Base-by-base conservation (phyloP, 2,888 invertebrate genomes). In the Pollenia angustigena region DNA sequence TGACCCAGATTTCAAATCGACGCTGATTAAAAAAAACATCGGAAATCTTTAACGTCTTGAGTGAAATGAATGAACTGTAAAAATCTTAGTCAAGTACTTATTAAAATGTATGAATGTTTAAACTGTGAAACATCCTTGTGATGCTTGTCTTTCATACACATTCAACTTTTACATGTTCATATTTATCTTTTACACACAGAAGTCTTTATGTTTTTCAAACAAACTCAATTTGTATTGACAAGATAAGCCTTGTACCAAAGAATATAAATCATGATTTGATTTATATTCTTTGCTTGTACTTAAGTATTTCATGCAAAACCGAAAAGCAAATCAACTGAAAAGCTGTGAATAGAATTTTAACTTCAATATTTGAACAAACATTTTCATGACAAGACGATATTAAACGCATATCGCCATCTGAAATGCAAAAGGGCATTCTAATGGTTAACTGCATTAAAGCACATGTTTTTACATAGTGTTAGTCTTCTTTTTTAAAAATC, bases 241-340 rank as follows among this genome's bases (percentile, higher is more conserved):
- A 69, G 69, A 79, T 60, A 79, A 79, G 69, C 42, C 58, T 14
- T 32, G 52, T 54, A 23, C 11, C n/a, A n/a, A n/a, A n/a, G n/a
- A n/a, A n/a, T n/a, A n/a, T n/a, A n/a, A n/a, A n/a, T n/a, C n/a
- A n/a, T n/a, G n/a, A n/a, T n/a, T n/a, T n/a, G n/a, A n/a, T n/a
- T n/a, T n/a, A n/a, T n/a, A n/a, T n/a, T n/a, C n/a, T n/a, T n/a
- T n/a, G n/a, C n/a, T n/a, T 32, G 52, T 54, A 23, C 11, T 48
- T 23, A 60, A 66, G 50, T 6, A 16, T 64, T 78, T 56, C 56
- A 48, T 1, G 2, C 1, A 18, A 56, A 78, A 46, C 10, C 4
- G 9, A 46, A 16, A 74, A 52, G 11, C 16, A 71, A 80, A 62
- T 62, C 58, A 60, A 69, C 32, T 54, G 72, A 54, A 72, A 54